Conservation (phyloP, 2,113 vertebrate genomes). For the Sylvietta virens region DNA sequence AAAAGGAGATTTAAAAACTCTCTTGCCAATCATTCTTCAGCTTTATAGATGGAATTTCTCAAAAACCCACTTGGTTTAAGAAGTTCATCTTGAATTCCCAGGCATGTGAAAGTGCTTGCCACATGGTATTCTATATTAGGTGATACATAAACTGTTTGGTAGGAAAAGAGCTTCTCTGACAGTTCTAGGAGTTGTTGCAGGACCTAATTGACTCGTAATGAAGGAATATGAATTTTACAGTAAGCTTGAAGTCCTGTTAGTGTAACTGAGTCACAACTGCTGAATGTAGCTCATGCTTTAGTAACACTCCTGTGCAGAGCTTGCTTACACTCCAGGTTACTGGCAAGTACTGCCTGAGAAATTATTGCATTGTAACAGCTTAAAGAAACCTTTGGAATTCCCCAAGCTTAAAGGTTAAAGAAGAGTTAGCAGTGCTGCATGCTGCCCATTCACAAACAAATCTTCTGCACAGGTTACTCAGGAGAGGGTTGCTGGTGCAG, state of each 20-base stretch:
- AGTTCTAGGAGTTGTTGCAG: neutral
- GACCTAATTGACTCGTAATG: neutral
- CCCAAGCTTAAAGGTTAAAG: neutral
- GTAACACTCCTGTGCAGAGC: neutral
- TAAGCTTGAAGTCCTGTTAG: neutral
- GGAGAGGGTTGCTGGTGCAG: neutral
- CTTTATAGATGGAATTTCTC: neutral
- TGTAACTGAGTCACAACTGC: neutral
- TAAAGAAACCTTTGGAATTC: neutral
- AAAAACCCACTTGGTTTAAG: neutral
- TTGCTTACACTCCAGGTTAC: accelerated
- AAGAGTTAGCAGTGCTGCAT: neutral
- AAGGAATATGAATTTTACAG: neutral
- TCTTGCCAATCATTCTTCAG: neutral
- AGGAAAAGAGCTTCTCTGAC: neutral
- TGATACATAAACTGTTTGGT: neutral
- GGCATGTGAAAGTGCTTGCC: neutral
- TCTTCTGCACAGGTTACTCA: neutral
- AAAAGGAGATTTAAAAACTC: neutral
- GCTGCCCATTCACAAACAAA: neutral
- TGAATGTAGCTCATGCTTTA: neutral
- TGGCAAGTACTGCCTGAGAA: neutral
- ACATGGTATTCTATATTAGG: neutral
- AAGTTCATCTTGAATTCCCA: neutral
- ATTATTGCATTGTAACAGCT: neutral